These are phyloP conservation scores for Scaptomyza tumidula DNA, from an alignment of 2,888 invertebrate genomes.

Conservation along the genomic window DNA sequence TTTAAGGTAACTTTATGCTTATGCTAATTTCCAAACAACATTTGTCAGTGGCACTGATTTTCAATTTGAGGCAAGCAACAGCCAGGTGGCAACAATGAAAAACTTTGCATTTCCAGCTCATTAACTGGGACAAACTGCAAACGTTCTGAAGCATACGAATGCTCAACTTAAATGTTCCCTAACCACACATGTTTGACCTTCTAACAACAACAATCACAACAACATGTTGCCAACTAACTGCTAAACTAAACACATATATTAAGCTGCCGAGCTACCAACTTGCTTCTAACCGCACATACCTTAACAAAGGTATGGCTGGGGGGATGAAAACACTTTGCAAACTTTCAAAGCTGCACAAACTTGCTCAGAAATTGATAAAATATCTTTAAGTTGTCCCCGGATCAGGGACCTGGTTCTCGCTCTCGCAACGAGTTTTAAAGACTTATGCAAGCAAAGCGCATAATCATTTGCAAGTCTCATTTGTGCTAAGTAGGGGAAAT, in stretches of 20 bases:
- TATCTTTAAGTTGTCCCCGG: constrained; percentile 66
- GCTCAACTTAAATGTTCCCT: constrained; percentile 32
- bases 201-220: constrained; percentile 15
- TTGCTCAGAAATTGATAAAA: constrained; percentile 75
- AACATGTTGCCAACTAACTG: constrained; percentile 1
- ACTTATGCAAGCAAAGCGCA: constrained; percentile 60
- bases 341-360: constrained; percentile 62
- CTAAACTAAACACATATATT: constrained; percentile 57
- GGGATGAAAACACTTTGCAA: constrained; percentile 35
- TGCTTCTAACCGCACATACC: constrained; percentile 29
- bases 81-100: constrained; percentile 26
- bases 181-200: constrained; percentile 63
- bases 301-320: constrained; percentile 14
- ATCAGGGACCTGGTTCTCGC: constrained; percentile 12
- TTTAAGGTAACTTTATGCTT: background rate
- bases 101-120: constrained; percentile 74
- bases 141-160: constrained; percentile 6
- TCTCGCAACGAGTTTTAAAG: constrained; percentile 50
- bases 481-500: constrained; percentile 59
- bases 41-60: constrained; percentile 10
- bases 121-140: constrained; percentile 70
- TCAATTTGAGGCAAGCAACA: constrained; percentile 38
- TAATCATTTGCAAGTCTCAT: constrained; percentile 79
- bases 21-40: background rate
- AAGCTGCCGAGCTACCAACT: constrained; percentile 33